These are phyloP conservation scores for Sebastolobus altivelis DNA, from an alignment of 2,797 vertebrate species.

Conservation along the genomic window DNA sequence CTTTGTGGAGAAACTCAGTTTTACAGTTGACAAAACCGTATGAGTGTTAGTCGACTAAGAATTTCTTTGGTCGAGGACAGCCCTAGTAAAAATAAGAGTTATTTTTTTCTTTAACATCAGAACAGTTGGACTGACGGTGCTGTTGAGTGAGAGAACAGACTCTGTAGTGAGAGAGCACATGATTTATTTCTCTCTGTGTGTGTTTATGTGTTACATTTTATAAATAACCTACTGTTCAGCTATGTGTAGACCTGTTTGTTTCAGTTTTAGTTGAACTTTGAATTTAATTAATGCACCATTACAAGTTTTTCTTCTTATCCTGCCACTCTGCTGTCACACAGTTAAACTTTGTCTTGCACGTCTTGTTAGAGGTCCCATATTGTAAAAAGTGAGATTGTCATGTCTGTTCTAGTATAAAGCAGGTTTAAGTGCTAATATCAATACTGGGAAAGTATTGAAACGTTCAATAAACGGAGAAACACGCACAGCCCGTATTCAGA, in stretches of 20 bases:
- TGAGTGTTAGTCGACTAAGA: too few relatives aligned
- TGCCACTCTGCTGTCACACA: neutral
- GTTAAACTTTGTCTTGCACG: neutral
- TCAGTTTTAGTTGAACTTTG: conserved; percentile 14
- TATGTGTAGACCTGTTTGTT: conserved; percentile 29
- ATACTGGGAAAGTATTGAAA: too few relatives aligned
- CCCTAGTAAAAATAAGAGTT: neutral
- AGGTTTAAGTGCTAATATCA: too few relatives aligned
- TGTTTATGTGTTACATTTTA: conserved; percentile 14
- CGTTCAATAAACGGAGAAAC: too few relatives aligned
- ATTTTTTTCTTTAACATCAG: neutral
- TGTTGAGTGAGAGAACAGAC: conserved; percentile 4
- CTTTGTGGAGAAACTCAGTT: too few relatives aligned
- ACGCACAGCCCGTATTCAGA: too few relatives aligned
- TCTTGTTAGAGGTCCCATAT: neutral
- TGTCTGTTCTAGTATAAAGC: too few relatives aligned
- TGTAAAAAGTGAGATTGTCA: too few relatives aligned
- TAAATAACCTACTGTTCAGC: conserved; percentile 25
- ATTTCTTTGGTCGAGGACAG: too few relatives aligned
- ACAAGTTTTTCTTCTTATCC: neutral
- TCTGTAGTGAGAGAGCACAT: conserved; percentile 2
- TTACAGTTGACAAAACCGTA: too few relatives aligned
- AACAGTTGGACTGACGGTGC: neutral
- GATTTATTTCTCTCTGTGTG: neutral
- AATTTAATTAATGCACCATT: conserved; percentile 9